Conservation (phyloP, 2,888 invertebrate genomes). For the Diadegma fenestrale region DNA sequence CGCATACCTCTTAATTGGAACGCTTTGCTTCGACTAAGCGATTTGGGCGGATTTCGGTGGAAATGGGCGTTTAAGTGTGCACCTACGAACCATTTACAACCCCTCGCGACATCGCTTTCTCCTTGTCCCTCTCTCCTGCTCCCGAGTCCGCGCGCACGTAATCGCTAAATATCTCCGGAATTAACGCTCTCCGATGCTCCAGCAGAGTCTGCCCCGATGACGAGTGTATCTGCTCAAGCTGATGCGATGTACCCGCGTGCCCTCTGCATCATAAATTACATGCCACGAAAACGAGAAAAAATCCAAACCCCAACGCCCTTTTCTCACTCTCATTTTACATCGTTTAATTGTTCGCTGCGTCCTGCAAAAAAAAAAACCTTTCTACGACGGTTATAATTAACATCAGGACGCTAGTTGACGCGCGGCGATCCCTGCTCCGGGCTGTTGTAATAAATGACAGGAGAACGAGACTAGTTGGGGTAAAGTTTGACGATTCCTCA, state of each 20-base stretch:
- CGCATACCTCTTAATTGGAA: slow-evolving; percentile 85
- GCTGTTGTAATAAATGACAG: slow-evolving; percentile 20
- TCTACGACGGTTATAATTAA: slow-evolving; percentile 36
- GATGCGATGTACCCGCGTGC: slow-evolving; percentile 29
- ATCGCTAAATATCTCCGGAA: slow-evolving; percentile 69
- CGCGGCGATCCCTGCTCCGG: background rate
- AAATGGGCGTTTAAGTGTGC: slow-evolving; percentile 83
- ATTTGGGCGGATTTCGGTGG: slow-evolving; percentile 83
- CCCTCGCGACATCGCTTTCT: slow-evolving; percentile 74
- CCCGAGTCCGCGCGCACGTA: slow-evolving; percentile 49
- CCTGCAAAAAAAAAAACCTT: background rate
- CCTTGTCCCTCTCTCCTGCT: slow-evolving; percentile 4
- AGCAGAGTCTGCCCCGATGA: slow-evolving; percentile 22
- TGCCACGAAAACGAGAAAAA: slow-evolving; percentile 28
- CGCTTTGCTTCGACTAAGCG: slow-evolving; percentile 81
- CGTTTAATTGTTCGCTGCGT: slow-evolving; percentile 46
- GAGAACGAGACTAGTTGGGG: background rate
- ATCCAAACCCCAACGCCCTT: slow-evolving; percentile 14
- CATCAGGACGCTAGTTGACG: slow-evolving; percentile 34
- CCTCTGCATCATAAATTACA: slow-evolving; percentile 55
- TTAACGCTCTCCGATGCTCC: slow-evolving; percentile 50
- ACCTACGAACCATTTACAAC: slow-evolving; percentile 78
- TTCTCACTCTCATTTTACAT: background rate
- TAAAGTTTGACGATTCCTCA: slow-evolving; percentile 1
- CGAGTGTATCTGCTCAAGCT: slow-evolving; percentile 8